Base-by-base conservation (phyloP, 2,797 vertebrate genomes). In the Antennarius maculatus region DNA sequence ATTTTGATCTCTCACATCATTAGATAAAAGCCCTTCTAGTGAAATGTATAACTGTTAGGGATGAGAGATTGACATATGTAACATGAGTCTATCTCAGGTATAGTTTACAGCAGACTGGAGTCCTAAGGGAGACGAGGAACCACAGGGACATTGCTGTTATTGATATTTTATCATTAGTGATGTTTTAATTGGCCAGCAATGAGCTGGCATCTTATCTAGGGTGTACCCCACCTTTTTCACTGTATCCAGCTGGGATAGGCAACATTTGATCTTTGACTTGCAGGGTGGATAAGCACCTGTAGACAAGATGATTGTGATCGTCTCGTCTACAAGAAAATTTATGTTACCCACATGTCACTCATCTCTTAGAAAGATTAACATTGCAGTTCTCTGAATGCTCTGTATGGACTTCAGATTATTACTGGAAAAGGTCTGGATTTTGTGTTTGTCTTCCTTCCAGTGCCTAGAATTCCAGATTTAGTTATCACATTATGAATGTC, bases 31-130 rank as follows among this genome's bases (percentile, higher is more conserved):
- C 62, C 55, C 58, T 62, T 71, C 57, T 61, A 71, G 42, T 73
- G 65, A 82, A 76, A 78, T 11, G 52, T 60, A 62, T 75, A 76
- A 69, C 62, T 57, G 53, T 57, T 43, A 39, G 62, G 74, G 42
- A 17, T 41, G 37, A 3, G 14, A 48, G 62, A 77, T 48, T 82
- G 71, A 69, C 67, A 59, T 64, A 74, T 77, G 54, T 61, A 54
- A 65, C 49, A 34, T 72, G 66, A 70, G 62, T 61, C 34, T 59
- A 75, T 66, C 50, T 60, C 31, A 64, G 66, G 37, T 41, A 55
- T 5, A 77, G 52, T n/a, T 31, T 23, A 15, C 52, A 64, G 69
- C 18, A 74, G 54, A 73, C 23, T 52, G 18, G 60, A 17, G 27
- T 47, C 31, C 54, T 62, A 28, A 57, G 50, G 16, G 59, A 37